Percentiles rank a stretch among this genome's conserved stretches.
Evolutionary conservation across 2,113 vertebrate species (phyloP).

Genomic region (Charadrius vociferus): DNA sequence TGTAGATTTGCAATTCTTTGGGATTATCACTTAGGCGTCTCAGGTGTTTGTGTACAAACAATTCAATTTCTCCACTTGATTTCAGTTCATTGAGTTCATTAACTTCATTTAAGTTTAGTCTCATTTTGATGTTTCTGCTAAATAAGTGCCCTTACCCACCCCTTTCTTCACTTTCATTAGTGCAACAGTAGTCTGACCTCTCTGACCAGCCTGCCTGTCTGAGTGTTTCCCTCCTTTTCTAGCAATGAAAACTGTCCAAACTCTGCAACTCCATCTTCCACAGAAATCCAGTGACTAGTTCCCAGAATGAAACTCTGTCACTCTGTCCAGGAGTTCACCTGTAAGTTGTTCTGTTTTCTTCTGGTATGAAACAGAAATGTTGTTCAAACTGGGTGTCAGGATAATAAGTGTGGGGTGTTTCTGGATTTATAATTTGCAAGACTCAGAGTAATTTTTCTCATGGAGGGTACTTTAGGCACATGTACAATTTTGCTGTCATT

Average conservation of each 20-base stretch:
- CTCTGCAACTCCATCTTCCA: background rate
- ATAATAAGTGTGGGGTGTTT: background rate
- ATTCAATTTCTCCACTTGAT: background rate
- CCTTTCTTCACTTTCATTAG: background rate
- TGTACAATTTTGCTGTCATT: background rate
- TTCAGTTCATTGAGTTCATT: too few species aligned
- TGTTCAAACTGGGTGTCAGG: background rate
- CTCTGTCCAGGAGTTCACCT: background rate
- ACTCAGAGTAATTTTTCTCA: background rate
- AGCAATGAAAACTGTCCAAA: background rate
- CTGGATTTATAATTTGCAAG: background rate
- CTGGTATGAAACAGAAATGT: background rate
- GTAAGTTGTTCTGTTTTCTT: background rate
- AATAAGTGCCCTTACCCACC: rapidly evolving
- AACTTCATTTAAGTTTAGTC: background rate
- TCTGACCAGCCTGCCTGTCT: background rate
- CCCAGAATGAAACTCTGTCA: rapidly evolving
- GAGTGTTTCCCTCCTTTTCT: background rate
- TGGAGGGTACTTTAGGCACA: background rate
- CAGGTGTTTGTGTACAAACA: background rate
- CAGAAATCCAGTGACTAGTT: background rate
- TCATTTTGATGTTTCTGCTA: background rate
- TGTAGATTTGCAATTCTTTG: background rate
- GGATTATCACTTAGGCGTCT: background rate
- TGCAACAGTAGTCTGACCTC: background rate